Base-by-base conservation (phyloP, 2,888 invertebrate species). In the Dasypolia templi region DNA sequence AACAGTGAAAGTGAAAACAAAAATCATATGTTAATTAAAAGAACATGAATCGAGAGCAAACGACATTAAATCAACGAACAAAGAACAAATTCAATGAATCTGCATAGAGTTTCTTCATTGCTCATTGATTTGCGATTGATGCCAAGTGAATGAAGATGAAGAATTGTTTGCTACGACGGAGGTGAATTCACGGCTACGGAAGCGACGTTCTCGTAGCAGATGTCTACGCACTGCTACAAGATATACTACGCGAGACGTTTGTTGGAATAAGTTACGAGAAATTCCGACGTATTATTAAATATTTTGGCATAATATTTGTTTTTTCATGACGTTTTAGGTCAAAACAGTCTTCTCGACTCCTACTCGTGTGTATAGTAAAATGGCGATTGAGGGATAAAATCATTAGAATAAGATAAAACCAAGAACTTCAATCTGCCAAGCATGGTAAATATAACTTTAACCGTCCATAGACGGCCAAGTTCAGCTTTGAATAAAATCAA, bases 141-240 rank as follows among this genome's bases (percentile, higher is more conserved):
- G 7, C 14, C 22, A 12, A 51, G 0, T 26, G n/a, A 39, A 65
- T 35, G 4, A 64, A 44, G 17, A 39, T 32, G 44, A 56, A 22
- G 32, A 35, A 58, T 63, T 63, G 26, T 79, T 59, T 44, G 39
- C 59, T 79, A 67, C 42, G 49, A 69, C 22, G 44, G 32, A 42
- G 32, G 22, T 56, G 66, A 46, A 26, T 58, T 62, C 55, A 22
- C 26, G 9, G 35, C 61, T 80, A 80, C 81, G 51, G 42, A 72
- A 35, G 75, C 75, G 58, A 68, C 64, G 32, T 32, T 55, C n/a
- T 73, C 73, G 67, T 80, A 80, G 84, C 74, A 72, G 56, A 64
- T 80, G 42, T 26, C 59, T 80, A 80, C 84, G 75, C 51, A 46
- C 26, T 42, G 81, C 51, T 65, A 56, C 59, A 55, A 55, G 49